Evolutionary conservation across 1,140 invertebrate genomes (phyloP).

Genomic region (Hyphantria cunea): DNA sequence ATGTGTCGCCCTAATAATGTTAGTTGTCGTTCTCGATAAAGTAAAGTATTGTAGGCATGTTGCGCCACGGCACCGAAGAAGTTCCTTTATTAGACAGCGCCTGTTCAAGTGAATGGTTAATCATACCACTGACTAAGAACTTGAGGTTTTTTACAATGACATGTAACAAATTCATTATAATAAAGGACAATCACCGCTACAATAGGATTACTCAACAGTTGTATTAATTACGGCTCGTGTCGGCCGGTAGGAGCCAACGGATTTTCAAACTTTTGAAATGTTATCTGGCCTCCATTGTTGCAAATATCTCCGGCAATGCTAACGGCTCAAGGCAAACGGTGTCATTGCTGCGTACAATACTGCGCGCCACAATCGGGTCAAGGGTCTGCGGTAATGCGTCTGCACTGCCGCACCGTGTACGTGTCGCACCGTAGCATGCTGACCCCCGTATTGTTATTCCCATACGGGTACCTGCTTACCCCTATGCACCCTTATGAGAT

Average conservation of each 20-base stretch:
- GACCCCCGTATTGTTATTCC: slow-evolving; percentile 35
- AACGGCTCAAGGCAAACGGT: slow-evolving; percentile 78
- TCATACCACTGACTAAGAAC: slow-evolving; percentile 7
- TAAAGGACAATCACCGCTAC: slow-evolving; percentile 47
- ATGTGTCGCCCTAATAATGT: slow-evolving; percentile 36
- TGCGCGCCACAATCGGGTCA: slow-evolving; percentile 70
- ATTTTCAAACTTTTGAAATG: slow-evolving; percentile 80
- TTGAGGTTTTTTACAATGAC: slow-evolving; percentile 3
- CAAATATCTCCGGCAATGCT: slow-evolving; percentile 80
- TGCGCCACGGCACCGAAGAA: slow-evolving; percentile 18
- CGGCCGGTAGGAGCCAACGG: slow-evolving; percentile 71
- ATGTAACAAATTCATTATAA: slow-evolving; percentile 32
- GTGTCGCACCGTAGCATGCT: background rate
- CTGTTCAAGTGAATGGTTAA: slow-evolving; percentile 7
- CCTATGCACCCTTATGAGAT: slow-evolving; percentile 47
- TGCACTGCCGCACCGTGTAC: slow-evolving; percentile 37
- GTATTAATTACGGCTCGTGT: slow-evolving; percentile 64
- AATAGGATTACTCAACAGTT: slow-evolving; percentile 61
- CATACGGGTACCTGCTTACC: slow-evolving; percentile 59
- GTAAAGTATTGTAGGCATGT: slow-evolving; percentile 19
- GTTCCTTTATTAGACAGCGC: too few species aligned
- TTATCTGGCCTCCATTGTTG: slow-evolving; percentile 81
- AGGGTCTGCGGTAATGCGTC: slow-evolving; percentile 62
- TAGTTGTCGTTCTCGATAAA: slow-evolving; percentile 38
- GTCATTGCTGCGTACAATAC: slow-evolving; percentile 79